A percentile compares a stretch with the other conserved stretches of the same genome.
These are phyloP conservation scores for Tachina fera DNA, from an alignment of 2,888 invertebrate genomes.

Conservation along the genomic window DNA sequence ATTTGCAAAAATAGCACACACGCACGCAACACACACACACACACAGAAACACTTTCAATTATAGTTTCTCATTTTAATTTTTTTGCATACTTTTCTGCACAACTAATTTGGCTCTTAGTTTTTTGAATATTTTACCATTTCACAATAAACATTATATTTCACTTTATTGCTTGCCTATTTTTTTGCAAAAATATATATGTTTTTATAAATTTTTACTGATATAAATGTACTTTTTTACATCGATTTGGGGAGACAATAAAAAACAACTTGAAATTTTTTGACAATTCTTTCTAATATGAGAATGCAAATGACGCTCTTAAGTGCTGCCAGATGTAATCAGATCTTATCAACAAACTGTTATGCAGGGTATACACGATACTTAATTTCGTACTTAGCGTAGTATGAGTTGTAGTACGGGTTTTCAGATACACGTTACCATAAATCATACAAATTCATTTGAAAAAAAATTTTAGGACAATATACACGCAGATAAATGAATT, in stretches of 20 bases:
- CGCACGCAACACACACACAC: too few relatives aligned
- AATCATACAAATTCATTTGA: too few relatives aligned
- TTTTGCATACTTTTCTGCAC: neutral
- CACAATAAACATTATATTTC: neutral
- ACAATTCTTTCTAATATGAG: slow-evolving; percentile 23
- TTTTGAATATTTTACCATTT: neutral
- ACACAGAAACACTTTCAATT: neutral
- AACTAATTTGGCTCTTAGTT: neutral
- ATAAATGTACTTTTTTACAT: slow-evolving; percentile 42
- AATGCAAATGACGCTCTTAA: neutral
- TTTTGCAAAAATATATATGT: slow-evolving; percentile 14
- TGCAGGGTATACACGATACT: too few relatives aligned
- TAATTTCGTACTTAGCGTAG: too few relatives aligned
- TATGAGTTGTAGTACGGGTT: too few relatives aligned
- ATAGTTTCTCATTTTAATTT: slow-evolving; percentile 38
- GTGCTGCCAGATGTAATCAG: slow-evolving; percentile 19
- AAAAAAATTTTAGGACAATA: too few relatives aligned
- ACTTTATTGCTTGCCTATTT: slow-evolving; percentile 12
- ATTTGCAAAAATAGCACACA: slow-evolving; percentile 37
- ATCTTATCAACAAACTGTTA: neutral
- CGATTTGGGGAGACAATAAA: slow-evolving; percentile 59
- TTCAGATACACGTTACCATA: too few relatives aligned
- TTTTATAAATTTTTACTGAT: slow-evolving; percentile 23
- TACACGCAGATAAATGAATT: too few relatives aligned
- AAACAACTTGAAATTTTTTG: slow-evolving; percentile 48